Evolutionary conservation across 2,888 invertebrate genomes (phyloP).

Genomic region (Sipha maydis): DNA sequence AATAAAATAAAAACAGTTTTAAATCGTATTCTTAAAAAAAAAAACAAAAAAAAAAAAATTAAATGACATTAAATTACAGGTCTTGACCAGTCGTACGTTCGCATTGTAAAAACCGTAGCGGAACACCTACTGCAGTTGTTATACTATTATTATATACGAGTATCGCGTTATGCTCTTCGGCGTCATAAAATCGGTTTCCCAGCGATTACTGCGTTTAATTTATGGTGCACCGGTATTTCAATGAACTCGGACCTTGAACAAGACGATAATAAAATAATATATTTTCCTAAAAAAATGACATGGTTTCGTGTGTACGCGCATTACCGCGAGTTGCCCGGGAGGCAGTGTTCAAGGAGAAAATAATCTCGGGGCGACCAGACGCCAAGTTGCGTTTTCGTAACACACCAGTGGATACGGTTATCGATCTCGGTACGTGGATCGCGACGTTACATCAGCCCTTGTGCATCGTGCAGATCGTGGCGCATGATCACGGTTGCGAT

Average conservation of each 20-base stretch:
- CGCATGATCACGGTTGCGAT: too few relatives aligned
- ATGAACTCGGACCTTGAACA: constrained; percentile 48
- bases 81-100: constrained; percentile 29
- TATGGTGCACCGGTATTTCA: constrained; percentile 15
- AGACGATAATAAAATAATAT: constrained; percentile 12
- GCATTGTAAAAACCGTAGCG: constrained; percentile 39
- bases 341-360: constrained; percentile 9
- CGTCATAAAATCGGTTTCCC: constrained; percentile 52
- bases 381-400: too few relatives aligned
- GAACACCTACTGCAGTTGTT: constrained; percentile 32
- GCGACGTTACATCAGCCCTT: too few relatives aligned
- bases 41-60: constrained; percentile 24
- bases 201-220: constrained; percentile 36
- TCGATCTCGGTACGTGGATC: too few relatives aligned
- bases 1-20: not conserved
- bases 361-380: not conserved
- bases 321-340: not conserved
- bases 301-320: constrained; percentile 7
- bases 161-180: constrained; percentile 26
- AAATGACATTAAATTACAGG: constrained; percentile 59
- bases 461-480: too few relatives aligned
- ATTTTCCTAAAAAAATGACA: constrained; percentile 20
- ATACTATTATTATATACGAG: too few relatives aligned
- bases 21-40: not conserved
- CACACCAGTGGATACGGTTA: too few relatives aligned